These are phyloP conservation scores for Macrophya alboannulata DNA, from an alignment of 2,888 invertebrate species.

Conservation along the genomic window DNA sequence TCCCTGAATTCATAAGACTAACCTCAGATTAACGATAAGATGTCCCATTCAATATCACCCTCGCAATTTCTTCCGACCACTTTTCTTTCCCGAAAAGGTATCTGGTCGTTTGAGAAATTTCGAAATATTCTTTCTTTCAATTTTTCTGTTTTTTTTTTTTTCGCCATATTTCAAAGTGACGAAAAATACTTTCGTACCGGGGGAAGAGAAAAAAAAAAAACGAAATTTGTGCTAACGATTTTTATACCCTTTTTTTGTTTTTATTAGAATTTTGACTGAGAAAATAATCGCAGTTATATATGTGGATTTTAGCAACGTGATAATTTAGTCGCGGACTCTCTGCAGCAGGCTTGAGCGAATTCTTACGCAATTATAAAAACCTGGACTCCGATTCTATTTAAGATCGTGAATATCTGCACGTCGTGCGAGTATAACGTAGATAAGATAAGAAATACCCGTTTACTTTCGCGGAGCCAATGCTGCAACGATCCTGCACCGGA, in stretches of 20 bases:
- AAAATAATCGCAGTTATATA: too few species aligned
- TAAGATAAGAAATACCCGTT: conserved; percentile 29
- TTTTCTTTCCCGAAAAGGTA: not conserved
- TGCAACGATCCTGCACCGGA: not conserved
- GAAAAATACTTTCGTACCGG: not conserved
- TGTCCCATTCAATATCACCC: not conserved
- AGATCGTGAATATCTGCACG: not conserved
- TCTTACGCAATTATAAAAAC: not conserved
- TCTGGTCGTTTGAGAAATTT: not conserved
- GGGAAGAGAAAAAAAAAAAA: not conserved
- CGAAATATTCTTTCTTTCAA: too few species aligned
- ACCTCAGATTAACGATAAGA: not conserved
- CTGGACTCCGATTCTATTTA: not conserved
- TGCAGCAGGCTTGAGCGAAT: not conserved
- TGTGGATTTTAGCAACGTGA: too few species aligned
- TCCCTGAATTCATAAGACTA: not conserved
- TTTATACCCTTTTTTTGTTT: too few species aligned
- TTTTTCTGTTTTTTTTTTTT: too few species aligned
- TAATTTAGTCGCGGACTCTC: too few species aligned
- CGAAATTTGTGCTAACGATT: not conserved
- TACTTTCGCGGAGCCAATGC: not conserved
- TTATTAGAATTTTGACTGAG: too few species aligned
- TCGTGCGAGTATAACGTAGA: not conserved
- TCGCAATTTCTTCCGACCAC: not conserved
- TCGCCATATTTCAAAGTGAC: too few species aligned